Percentiles rank a stretch among this genome's conserved stretches.
These are phyloP conservation scores for Prolemur simus DNA, from an alignment of 2,113 vertebrate genomes.

Conservation along the genomic window DNA sequence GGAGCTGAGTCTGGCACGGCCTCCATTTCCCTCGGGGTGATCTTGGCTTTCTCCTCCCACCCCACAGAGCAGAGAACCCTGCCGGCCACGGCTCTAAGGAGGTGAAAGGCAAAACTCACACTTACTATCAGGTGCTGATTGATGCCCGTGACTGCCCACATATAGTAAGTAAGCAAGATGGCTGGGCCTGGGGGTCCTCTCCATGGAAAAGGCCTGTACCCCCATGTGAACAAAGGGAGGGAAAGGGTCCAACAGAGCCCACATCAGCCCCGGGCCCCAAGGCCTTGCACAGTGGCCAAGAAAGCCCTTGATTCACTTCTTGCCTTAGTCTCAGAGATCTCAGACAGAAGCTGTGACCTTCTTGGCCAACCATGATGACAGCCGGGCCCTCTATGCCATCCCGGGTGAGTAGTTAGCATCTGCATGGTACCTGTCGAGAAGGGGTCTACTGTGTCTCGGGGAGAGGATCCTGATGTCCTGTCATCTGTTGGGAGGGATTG, in stretches of 20 bases:
- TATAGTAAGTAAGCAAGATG: constrained; percentile 90
- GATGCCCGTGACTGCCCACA: constrained; percentile 97
- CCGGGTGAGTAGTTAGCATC: constrained; percentile 87
- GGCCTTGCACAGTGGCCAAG: neutral
- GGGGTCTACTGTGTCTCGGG: neutral
- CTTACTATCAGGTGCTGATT: constrained; percentile 97
- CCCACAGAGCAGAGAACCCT: constrained; percentile 84
- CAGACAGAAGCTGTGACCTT: constrained; percentile 99
- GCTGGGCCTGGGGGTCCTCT: neutral
- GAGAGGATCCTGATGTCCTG: neutral
- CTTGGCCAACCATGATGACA: constrained; percentile 97
- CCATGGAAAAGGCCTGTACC: neutral
- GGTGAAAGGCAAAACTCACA: constrained; percentile 97
- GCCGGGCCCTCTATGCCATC: constrained; percentile 97
- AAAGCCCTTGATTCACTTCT: neutral
- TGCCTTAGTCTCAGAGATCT: constrained; percentile 94
- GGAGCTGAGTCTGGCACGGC: neutral
- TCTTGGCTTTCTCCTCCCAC: neutral
- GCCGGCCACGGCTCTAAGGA: constrained; percentile 94
- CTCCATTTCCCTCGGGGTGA: neutral
- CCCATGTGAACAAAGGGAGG: neutral
- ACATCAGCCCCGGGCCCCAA: neutral
- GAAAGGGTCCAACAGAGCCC: neutral
- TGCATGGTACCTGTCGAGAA: neutral
- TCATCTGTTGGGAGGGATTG: neutral